Conservation (phyloP, 30 jellyfish, hydroid and myxozoan genomes). For the Cassiopea andromeda region DNA sequence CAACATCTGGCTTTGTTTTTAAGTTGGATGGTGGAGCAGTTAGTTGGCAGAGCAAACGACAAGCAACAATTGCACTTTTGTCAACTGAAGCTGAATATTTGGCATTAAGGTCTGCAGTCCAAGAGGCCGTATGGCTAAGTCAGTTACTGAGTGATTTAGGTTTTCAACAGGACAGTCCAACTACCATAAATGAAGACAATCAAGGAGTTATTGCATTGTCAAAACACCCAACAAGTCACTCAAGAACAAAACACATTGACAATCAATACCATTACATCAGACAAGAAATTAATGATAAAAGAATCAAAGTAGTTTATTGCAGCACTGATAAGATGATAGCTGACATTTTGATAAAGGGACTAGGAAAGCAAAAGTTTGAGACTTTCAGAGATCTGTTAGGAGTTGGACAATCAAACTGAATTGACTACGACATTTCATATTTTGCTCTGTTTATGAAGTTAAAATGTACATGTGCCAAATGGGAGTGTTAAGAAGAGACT, state of each 20-base stretch:
- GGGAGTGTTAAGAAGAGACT: too few species aligned
- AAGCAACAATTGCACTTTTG: slow-evolving; percentile 22
- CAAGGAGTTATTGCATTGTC: slow-evolving; percentile 47
- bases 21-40: not conserved
- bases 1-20: slow-evolving; percentile 50
- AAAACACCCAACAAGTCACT: slow-evolving; percentile 24
- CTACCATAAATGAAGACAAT: slow-evolving; percentile 25
- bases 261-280: slow-evolving; percentile 20
- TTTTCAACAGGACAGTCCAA: not conserved
- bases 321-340: not conserved
- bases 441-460: too few species aligned
- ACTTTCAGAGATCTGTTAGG: not conserved
- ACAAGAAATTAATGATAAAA: not conserved
- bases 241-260: slow-evolving; percentile 38
- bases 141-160: not conserved
- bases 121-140: too few species aligned
- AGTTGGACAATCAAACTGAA: not conserved
- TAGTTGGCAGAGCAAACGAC: slow-evolving; percentile 25
- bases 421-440: too few species aligned
- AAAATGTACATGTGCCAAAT: too few species aligned
- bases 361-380: too few species aligned
- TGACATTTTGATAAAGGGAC: not conserved
- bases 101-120: too few species aligned
- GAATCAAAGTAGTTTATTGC: not conserved
- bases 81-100: too few species aligned